Base-by-base conservation (phyloP, 2,888 invertebrate genomes). In the Tanypteryx hageni region DNA sequence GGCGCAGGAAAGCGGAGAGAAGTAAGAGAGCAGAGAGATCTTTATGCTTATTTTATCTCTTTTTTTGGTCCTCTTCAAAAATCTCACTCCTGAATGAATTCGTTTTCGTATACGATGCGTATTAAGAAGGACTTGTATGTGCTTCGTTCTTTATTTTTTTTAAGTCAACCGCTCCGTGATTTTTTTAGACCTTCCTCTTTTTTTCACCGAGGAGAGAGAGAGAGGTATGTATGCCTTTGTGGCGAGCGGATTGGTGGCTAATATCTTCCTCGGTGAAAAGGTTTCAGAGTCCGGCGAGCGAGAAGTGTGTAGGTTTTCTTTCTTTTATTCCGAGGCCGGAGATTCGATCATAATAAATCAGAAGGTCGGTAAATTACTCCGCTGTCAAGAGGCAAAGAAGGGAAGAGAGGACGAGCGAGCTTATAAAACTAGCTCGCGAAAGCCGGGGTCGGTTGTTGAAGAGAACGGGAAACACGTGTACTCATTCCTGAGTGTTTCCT, bases 311-410 rank as follows among this genome's bases (percentile, higher is more conserved):
- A 27, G 22, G 76, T 27, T 27, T 76, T 76, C 61, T 18, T 4
- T 27, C 27, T 76, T 76, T 76, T 76, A 13, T 1, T 22, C 76
- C 76, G 76, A 76, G 27, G 76, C 76, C 76, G 76, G 27, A 76
- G 76, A 76, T 76, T 76, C 76, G 76, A 76, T 76, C 76, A 76
- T 76, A 76, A 76, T 76, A 76, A 76, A 76, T 76, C 76, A 76
- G 76, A 22, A 27, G 76, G 76, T 76, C 76, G 22, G 76, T 76
- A 76, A 76, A 76, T 76, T 76, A 76, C 76, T 76, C 27, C 76
- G 22, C 76, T 76, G 76, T 76, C 76, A 76, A 22, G 76, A 27
- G 11, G 5, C 76, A 0, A 76, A 44, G 44, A 44, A 13, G 7
- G 61, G 2, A 18, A 61, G 61, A 16, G 61, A 61, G 61, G 61